Evolutionary conservation across 2,797 vertebrate species (phyloP), one percentile per base, ranked within the genome.

Genomic region (Sebastes nivosus): DNA sequence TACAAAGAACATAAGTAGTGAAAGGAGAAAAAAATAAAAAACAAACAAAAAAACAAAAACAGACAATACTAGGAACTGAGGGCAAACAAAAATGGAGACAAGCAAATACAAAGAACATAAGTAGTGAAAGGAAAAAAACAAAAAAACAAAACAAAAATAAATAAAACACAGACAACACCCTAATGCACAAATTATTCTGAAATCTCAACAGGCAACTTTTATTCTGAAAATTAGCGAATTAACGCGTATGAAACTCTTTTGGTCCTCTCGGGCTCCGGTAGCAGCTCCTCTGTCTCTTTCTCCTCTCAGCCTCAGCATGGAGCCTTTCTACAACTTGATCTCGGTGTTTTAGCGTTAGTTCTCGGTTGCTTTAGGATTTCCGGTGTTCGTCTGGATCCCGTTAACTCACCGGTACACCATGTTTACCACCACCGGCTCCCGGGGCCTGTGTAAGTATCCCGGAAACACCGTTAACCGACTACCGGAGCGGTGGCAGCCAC

Each of bases 351-450:
- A 73, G 50, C 9, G 29, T 68, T 81, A 73, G 63, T 87, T 81
- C 82, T 5, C 3, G 5, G 38, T 75, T 67, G 75, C 73, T 24
- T 68, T 81, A 20, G 36, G 65, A 65, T 72, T 29, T 32, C 32
- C 22, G 4, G 16, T 8, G 12, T 12, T 67, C 24, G 6, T n/a
- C n/a, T 58, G 55, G 55, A 32, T 16, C 20, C 8, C 9, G 57
- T 68, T 34, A 46, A 24, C 55, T 14, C 29, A 6, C 6, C 25
- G 36, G 1, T 71, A 83, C 77, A 66, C 69, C 70, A 96, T 96
- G 96, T 96, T 96, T 72, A 95, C 94, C 83, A 93, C 92, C 81
- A 96, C 95, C 11, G 95, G 96, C 52, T 96, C 96, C 5, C 92
- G 95, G 77, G 95, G 96, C 83, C 92, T 96, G 20, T 96, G 96